Conservation (phyloP, 2,113 vertebrate genomes). For the Neolamprologus ventralis region DNA sequence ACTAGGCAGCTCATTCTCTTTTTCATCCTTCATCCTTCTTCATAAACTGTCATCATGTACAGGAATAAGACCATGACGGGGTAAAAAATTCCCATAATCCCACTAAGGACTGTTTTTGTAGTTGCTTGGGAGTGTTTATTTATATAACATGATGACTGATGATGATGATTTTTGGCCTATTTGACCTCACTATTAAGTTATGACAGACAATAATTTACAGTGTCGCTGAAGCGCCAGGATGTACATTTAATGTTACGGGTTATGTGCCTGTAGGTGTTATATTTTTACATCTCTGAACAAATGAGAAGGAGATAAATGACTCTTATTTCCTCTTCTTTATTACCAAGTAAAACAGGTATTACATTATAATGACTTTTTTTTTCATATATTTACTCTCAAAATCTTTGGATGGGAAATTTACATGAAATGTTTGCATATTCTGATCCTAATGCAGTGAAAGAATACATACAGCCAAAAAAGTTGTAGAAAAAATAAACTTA, state of each 20-base stretch:
- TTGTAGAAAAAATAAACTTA: conserved; percentile 66
- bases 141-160: not conserved
- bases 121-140: not conserved
- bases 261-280: not conserved
- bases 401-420: conserved; percentile 76
- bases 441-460: conserved; percentile 73
- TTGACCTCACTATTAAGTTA: not conserved
- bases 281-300: not conserved
- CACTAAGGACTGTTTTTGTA: not conserved
- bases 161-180: fast-evolving
- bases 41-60: not conserved
- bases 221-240: fast-evolving
- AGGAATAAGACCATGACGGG: not conserved
- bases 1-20: not conserved
- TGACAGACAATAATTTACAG: not conserved
- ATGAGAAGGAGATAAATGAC: not conserved
- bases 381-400: conserved; percentile 74
- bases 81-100: not conserved
- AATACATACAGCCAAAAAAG: conserved; percentile 36
- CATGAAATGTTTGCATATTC: conserved; percentile 89
- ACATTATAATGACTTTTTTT: conserved; percentile 73
- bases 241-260: not conserved
- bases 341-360: conserved; percentile 76
- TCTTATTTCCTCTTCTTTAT: conserved; percentile 75
- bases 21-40: not conserved